Percentiles rank a stretch among this genome's conserved stretches.
phyloP scores from a whole-genome alignment of 2,797 vertebrate genomes.

The Sciurus carolinensis region DNA sequence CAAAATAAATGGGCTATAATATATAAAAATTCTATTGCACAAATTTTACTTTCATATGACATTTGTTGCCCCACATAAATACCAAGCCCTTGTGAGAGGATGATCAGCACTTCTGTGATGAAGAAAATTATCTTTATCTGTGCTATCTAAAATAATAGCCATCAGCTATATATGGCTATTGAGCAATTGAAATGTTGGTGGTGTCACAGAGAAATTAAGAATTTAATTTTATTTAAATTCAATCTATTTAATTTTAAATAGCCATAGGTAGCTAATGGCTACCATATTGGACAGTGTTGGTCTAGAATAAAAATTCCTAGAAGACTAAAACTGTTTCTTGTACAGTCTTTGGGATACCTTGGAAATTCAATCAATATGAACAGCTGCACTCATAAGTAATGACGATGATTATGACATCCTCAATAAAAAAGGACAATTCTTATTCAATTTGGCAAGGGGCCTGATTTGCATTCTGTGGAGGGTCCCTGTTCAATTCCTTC shows the following conservation, averaged over 20 bases:
- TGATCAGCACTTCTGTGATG: not conserved
- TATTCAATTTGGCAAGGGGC: constrained; percentile 47
- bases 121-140: not conserved
- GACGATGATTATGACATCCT: constrained; percentile 38
- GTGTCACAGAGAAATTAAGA: not conserved
- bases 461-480: constrained; percentile 53
- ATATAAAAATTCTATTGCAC: not conserved
- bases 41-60: not conserved
- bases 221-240: not conserved
- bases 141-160: not conserved
- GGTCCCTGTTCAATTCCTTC: constrained; percentile 27
- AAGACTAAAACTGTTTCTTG: not conserved
- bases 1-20: constrained; percentile 2
- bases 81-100: not conserved
- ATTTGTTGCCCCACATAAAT: not conserved
- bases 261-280: not conserved
- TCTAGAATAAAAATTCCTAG: not conserved
- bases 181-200: not conserved
- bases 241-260: constrained; percentile 2
- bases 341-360: constrained; percentile 27
- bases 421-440: constrained; percentile 70
- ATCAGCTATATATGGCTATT: not conserved
- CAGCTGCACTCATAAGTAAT: constrained; percentile 58
- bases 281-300: not conserved
- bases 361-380: constrained; percentile 44